Evolutionary conservation across 2,797 vertebrate species (phyloP), one percentile per base, ranked within the genome.

Genomic region (Poliocrania exsul): DNA sequence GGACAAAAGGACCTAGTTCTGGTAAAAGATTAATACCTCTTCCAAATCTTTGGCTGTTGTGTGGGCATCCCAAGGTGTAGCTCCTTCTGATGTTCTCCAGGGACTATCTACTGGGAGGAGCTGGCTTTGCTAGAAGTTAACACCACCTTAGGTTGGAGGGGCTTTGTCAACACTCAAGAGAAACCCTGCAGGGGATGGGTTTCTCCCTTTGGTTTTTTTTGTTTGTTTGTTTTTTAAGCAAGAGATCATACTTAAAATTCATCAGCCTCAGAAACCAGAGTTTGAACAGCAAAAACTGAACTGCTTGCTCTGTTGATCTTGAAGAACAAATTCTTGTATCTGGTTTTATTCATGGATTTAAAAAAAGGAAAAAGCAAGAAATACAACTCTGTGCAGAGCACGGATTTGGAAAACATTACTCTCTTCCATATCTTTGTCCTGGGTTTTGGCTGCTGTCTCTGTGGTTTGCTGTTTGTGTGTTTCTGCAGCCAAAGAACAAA

Each of bases 401-500:
- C 12, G 13, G 24, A 71, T 80, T 88, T 89, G 18, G 14, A 73
- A 65, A 58, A 20, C 28, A 51, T 62, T 57, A 46, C 17, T 75
- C 9, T 81, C 37, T 62, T 79, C 60, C 17, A 0, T 73, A 46
- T 89, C 65, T 79, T 70, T 53, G 56, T 58, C 51, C 51, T 72
- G 47, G 73, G 18, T 67, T 67, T 75, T 94, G 66, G 66, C 60
- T 53, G 33, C 46, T 70, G 19, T 81, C 35, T 81, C 56, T 80
- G 47, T 81, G 62, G 47, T 66, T 85, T 91, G 77, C 38, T 81
- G 26, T 79, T 92, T 25, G 3, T 54, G 44, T 88, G 35, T 88
- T 88, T 92, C 53, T 92, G 66, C 77, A 89, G 75, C 64, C 16
- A 9, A 92, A 79, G 46, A 84, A 61, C 40, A 78, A 78, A 90